Conservation (phyloP, 2,113 vertebrate genomes). For the Indicator indicator region DNA sequence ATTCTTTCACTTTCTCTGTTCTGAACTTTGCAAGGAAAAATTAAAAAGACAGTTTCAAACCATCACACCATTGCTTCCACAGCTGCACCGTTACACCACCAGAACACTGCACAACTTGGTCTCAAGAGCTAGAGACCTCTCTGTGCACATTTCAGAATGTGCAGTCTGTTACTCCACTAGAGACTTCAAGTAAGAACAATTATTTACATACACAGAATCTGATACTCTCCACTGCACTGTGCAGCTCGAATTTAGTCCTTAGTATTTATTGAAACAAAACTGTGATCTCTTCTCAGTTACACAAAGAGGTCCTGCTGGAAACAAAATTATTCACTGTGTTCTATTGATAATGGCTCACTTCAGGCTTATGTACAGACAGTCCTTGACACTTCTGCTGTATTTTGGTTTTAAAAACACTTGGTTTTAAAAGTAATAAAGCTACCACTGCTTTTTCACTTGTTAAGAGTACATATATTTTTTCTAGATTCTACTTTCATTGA, state of each 20-base stretch:
- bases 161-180: neutral
- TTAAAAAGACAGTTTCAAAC: no score
- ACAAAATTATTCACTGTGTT: neutral
- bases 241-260: neutral
- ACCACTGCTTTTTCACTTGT: neutral
- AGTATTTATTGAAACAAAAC: neutral
- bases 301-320: neutral
- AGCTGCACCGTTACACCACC: neutral
- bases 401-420: neutral
- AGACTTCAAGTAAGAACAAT: neutral
- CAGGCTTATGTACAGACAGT: neutral
- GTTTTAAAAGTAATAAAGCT: neutral
- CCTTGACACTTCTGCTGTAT: neutral
- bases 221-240: neutral
- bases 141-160: neutral
- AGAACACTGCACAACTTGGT: neutral
- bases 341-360: neutral
- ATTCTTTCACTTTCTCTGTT: no score
- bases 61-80: neutral
- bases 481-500: neutral
- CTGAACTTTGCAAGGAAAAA: no score
- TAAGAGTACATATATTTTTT: neutral
- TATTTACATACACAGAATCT: neutral
- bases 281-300: neutral
- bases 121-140: neutral